Percentiles rank a stretch among this genome's conserved stretches.
Evolutionary conservation across 2,113 vertebrate genomes (phyloP).

Genomic region (Forbesichthys agassizii): DNA sequence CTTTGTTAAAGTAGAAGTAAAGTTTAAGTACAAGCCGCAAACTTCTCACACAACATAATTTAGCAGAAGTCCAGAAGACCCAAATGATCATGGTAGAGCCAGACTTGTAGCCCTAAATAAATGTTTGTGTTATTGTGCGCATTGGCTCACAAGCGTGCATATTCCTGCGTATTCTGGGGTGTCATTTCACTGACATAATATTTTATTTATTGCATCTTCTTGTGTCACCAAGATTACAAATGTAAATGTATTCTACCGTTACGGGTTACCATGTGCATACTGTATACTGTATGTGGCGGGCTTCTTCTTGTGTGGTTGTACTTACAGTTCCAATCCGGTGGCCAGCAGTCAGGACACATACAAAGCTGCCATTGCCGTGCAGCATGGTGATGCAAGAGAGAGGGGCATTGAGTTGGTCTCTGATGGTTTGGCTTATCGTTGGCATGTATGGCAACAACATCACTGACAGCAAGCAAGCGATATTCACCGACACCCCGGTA

Average conservation of each 20-base stretch:
- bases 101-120: constrained; percentile 37
- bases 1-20: too few species aligned
- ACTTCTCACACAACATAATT: not conserved
- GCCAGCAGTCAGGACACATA: constrained; percentile 80
- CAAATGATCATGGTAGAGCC: constrained; percentile 43
- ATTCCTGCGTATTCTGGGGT: constrained; percentile 23
- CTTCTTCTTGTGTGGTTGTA: not conserved
- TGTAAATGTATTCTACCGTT: constrained; percentile 19
- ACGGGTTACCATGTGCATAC: constrained; percentile 1
- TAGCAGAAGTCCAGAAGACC: constrained; percentile 4
- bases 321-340: constrained; percentile 88
- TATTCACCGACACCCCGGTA: constrained; percentile 88
- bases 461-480: constrained; percentile 83
- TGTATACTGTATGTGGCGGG: not conserved
- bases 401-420: constrained; percentile 82
- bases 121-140: constrained; percentile 35
- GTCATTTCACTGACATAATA: constrained; percentile 43
- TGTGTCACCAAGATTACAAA: constrained; percentile 56
- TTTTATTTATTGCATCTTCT: constrained; percentile 55
- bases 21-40: too few species aligned
- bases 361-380: constrained; percentile 69
- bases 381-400: constrained; percentile 67
- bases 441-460: constrained; percentile 94
- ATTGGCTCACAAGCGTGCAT: constrained; percentile 4
- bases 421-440: constrained; percentile 81